Base-by-base conservation (phyloP, 2,113 vertebrate species). In the Peromyscus californicus region DNA sequence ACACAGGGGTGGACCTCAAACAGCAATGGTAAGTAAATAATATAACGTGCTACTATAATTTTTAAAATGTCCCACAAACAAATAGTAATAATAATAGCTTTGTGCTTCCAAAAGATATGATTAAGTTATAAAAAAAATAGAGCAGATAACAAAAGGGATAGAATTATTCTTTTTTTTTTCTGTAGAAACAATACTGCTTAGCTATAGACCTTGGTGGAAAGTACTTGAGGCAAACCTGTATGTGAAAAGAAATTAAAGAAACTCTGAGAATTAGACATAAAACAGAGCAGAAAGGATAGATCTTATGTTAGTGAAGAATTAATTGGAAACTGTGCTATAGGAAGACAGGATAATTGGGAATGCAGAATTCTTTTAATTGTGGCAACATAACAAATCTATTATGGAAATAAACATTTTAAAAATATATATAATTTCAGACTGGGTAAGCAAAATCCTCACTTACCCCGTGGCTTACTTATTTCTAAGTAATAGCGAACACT, bases 331-430 rank as follows among this genome's bases (percentile, higher is more conserved):
- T 65, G 4, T 91, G 36, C 7, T 13, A 74, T 61, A 65, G 9
- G 1, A 42, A 91, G 36, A 59, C 29, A 31, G 15, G 90, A 72
- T 51, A 79, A 54, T 61, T 90, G n/a, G 19, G 26, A 78, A 54
- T 11, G 21, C 21, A 88, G 22, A 91, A 84, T 79, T 59, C 12
- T 89, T 78, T 91, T n/a, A 82, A 31, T 70, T 42, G 63, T 13
- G 16, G 26, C 57, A 59, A 92, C 75, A 90, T 90, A 95, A 67
- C 12, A 36, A 39, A 10, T 67, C 51, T 75, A 29, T 59, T 36
- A 85, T 65, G 36, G 88, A 42, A n/a, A 9, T 39, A 96, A 94
- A 78, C 63, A 61, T 59, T 78, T 93, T 75, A 96, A 48, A 39
- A 91, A 91, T 74, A 57, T 29, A 48, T n/a, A 29, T 12, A 59